Evolutionary conservation across 2,113 vertebrate species (phyloP).

Genomic region (Peromyscus polionotus): DNA sequence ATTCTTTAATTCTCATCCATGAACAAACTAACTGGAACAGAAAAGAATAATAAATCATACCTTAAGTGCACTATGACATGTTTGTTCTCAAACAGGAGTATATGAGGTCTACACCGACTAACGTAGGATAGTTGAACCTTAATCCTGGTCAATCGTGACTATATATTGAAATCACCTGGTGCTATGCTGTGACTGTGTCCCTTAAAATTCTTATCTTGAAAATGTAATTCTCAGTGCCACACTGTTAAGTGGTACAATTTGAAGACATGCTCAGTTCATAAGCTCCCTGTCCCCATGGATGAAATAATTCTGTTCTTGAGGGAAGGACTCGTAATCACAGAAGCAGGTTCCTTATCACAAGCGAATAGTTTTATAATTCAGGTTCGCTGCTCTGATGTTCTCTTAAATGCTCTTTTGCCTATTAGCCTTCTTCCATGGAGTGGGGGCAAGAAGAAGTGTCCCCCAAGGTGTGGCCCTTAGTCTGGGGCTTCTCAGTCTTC

Average conservation of each 20-base stretch:
- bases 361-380: not conserved
- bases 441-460: not conserved
- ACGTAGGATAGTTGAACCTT: not conserved
- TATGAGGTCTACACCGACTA: not conserved
- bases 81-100: not conserved
- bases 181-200: not conserved
- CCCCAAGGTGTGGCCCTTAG: not conserved
- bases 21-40: not conserved
- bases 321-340: not conserved
- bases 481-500: not conserved
- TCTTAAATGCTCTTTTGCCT: not conserved
- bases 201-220: not conserved
- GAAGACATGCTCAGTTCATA: not conserved
- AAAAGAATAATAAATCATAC: not conserved
- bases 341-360: not conserved
- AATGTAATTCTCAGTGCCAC: not conserved
- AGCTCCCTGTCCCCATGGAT: not conserved
- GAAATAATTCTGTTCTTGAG: not conserved
- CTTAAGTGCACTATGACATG: not conserved
- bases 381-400: too few species aligned
- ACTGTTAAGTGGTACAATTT: not conserved
- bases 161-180: not conserved
- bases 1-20: conserved; percentile 1
- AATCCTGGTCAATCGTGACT: not conserved
- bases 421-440: not conserved